Evolutionary conservation across 2,888 invertebrate species (phyloP).

Genomic region (Apotomis capreana): DNA sequence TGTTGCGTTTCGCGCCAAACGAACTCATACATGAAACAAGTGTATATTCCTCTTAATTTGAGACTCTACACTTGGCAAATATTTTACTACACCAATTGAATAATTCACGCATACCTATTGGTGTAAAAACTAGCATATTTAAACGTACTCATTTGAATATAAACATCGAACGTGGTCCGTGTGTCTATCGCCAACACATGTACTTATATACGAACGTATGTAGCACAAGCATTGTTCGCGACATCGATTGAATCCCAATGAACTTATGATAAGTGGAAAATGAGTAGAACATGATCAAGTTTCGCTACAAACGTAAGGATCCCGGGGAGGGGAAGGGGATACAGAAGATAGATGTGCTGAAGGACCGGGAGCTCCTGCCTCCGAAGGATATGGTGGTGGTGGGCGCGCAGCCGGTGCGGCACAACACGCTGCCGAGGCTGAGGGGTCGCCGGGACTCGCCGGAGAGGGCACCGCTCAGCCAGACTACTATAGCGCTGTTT

Average conservation of each 20-base stretch:
- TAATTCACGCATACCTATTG: neutral
- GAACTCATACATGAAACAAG: neutral
- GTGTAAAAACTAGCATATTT: constrained; percentile 54
- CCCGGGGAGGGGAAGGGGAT: constrained; percentile 64
- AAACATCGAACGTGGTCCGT: constrained; percentile 74
- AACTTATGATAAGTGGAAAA: constrained; percentile 44
- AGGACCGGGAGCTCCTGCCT: constrained; percentile 74
- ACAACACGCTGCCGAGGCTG: constrained; percentile 76
- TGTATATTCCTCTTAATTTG: neutral
- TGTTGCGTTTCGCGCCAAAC: constrained; percentile 52
- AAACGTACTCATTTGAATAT: constrained; percentile 64
- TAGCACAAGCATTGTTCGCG: constrained; percentile 71
- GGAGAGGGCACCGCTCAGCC: constrained; percentile 61
- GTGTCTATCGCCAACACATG: constrained; percentile 71
- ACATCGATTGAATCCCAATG: constrained; percentile 64
- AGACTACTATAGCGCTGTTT: constrained; percentile 71
- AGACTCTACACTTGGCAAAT: neutral
- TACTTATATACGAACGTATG: constrained; percentile 61
- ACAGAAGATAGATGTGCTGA: constrained; percentile 76
- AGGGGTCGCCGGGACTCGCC: constrained; percentile 58
- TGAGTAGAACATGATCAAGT: constrained; percentile 83
- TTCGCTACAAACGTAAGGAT: constrained; percentile 86
- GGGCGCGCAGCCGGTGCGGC: constrained; percentile 71
- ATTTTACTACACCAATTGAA: neutral
- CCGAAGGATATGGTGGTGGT: constrained; percentile 75